Conservation (phyloP, 1,140 invertebrate species). For the Bombyx mori region DNA sequence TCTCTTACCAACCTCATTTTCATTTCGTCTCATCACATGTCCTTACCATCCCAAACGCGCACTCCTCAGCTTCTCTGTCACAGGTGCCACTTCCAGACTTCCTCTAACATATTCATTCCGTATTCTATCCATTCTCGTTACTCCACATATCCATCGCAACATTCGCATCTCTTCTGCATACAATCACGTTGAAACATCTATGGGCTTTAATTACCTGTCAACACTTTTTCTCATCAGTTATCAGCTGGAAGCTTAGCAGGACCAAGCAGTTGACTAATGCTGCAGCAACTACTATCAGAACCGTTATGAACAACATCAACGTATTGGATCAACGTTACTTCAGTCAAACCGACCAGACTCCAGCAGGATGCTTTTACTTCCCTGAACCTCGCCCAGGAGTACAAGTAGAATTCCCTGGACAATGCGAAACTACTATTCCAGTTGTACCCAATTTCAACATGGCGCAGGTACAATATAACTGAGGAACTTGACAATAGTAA, state of each 20-base stretch:
- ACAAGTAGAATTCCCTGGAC: slow-evolving; percentile 37
- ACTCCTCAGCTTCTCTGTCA: no score
- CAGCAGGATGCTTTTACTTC: slow-evolving; percentile 41
- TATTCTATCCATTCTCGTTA: no score
- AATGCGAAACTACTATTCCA: slow-evolving; percentile 26
- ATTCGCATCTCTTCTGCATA: no score
- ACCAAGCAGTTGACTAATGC: slow-evolving; percentile 19
- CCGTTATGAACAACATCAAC: slow-evolving; percentile 21
- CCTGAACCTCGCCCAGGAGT: slow-evolving; percentile 33
- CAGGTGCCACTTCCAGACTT: no score
- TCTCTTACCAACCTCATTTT: no score
- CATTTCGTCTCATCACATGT: no score
- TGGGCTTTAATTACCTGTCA: no score
- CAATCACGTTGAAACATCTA: no score
- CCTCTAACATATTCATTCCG: no score
- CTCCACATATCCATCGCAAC: no score
- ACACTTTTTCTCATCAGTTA: slow-evolving; percentile 23
- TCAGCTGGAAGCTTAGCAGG: slow-evolving; percentile 44
- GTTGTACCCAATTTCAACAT: slow-evolving; percentile 27
- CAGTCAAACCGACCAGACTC: slow-evolving; percentile 22
- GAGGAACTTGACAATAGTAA: background rate
- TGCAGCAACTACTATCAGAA: slow-evolving; percentile 29
- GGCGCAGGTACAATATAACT: slow-evolving; percentile 15
- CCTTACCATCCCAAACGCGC: no score
- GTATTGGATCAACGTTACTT: slow-evolving; percentile 39